Conservation (phyloP, 2,113 vertebrate genomes). For the Pseudopodoces humilis region DNA sequence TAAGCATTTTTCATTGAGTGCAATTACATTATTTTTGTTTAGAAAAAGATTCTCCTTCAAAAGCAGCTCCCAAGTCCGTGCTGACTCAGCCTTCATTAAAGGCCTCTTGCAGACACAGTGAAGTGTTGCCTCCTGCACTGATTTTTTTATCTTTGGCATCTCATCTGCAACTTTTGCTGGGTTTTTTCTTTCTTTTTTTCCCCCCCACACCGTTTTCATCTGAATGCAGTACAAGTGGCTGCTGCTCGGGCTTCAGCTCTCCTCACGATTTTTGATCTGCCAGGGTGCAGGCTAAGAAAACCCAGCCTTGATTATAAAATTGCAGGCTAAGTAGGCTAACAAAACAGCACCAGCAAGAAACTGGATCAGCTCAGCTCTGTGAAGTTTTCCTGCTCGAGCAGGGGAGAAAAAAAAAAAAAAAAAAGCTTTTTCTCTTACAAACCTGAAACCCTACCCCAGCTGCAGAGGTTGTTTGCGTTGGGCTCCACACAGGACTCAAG, state of each 20-base stretch:
- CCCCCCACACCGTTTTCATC: background rate
- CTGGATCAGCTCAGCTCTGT: conserved; percentile 30
- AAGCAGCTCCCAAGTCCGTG: conserved; percentile 9
- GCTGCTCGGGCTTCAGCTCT: background rate
- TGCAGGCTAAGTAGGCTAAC: conserved; percentile 53
- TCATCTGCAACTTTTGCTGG: conserved; percentile 33
- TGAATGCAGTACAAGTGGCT: background rate
- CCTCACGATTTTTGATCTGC: background rate
- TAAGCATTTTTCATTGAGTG: background rate
- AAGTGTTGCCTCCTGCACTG: conserved; percentile 31
- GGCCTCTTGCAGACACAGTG: background rate
- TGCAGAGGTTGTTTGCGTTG: background rate
- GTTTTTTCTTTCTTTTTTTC: background rate
- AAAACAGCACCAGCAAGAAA: conserved; percentile 36
- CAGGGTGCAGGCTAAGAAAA: background rate
- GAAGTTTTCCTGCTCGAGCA: background rate
- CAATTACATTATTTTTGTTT: conserved; percentile 5
- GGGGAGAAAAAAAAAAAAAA: too few relatives aligned
- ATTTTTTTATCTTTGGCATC: conserved; percentile 52
- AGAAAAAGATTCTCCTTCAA: conserved; percentile 1
- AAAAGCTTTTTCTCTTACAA: background rate
- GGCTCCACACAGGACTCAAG: background rate
- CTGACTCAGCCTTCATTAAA: conserved; percentile 48
- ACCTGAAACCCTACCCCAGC: background rate
- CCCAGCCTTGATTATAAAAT: background rate